Conservation (phyloP, 1,140 invertebrate genomes). For the Aporrectodea caliginosa region DNA sequence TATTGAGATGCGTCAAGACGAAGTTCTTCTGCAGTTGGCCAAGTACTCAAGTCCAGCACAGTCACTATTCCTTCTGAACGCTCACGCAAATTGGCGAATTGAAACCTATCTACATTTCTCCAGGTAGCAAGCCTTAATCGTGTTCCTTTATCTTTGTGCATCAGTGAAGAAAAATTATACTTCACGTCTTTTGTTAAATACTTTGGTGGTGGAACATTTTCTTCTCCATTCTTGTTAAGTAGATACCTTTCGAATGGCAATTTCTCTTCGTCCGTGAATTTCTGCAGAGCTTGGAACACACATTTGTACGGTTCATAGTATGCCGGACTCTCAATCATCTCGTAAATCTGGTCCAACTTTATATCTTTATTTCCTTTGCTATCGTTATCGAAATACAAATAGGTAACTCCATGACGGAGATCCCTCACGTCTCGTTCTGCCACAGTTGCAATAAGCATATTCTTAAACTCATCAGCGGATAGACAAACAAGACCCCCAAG, state of each 20-base stretch:
- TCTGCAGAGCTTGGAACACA: conserved; percentile 52
- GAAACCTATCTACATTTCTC: conserved; percentile 16
- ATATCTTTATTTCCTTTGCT: neutral
- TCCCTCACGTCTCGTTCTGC: conserved; percentile 57
- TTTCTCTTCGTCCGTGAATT: conserved; percentile 42
- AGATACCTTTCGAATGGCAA: conserved; percentile 52
- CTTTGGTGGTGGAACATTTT: conserved; percentile 36
- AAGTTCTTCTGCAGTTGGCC: conserved; percentile 42
- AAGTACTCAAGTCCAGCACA: conserved; percentile 34
- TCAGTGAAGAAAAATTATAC: conserved; percentile 39
- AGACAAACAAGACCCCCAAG: conserved; percentile 69
- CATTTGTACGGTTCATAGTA: conserved; percentile 59
- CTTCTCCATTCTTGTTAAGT: conserved; percentile 36
- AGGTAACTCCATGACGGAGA: conserved; percentile 48
- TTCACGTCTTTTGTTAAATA: conserved; percentile 35
- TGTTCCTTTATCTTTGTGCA: conserved; percentile 33
- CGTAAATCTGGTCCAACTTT: neutral
- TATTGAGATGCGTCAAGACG: conserved; percentile 56
- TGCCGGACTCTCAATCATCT: conserved; percentile 57
- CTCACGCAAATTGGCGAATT: too few relatives aligned
- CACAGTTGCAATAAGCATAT: conserved; percentile 67
- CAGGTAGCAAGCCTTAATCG: conserved; percentile 28
- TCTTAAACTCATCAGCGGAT: conserved; percentile 65
- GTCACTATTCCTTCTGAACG: neutral
- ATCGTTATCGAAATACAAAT: conserved; percentile 51